Evolutionary conservation across 2,888 invertebrate species (phyloP).

Genomic region (Smittia sp.): DNA sequence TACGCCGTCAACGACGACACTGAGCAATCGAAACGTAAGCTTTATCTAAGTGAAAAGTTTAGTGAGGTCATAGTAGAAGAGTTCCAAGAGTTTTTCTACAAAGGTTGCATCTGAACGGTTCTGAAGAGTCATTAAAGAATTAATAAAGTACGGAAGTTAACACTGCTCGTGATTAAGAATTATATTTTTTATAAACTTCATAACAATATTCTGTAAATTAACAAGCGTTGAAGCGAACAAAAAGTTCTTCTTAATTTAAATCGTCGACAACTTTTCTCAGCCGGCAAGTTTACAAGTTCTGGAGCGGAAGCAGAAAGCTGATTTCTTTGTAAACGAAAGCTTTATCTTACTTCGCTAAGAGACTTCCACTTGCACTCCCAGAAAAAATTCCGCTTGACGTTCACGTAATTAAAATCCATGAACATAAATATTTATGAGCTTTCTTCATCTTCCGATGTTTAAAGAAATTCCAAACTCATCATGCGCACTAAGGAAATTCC

Average conservation of each 20-base stretch:
- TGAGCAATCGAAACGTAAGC: not conserved
- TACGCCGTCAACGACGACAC: not conserved
- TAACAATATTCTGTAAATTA: conserved; percentile 34
- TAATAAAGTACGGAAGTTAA: not conserved
- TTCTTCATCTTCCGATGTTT: conserved; percentile 16
- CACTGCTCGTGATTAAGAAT: not conserved
- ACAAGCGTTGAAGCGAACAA: conserved; percentile 34
- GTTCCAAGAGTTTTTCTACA: conserved; percentile 34
- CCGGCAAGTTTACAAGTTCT: too few relatives aligned
- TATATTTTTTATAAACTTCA: not conserved
- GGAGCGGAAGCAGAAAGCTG: too few relatives aligned
- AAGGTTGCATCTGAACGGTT: conserved; percentile 35
- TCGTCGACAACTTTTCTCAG: not conserved
- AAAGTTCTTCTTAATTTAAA: conserved; percentile 21
- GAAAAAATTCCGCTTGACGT: not conserved
- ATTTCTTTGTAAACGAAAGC: too few relatives aligned
- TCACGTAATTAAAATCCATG: conserved; percentile 30
- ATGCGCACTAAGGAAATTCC: too few relatives aligned
- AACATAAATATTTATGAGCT: conserved; percentile 28
- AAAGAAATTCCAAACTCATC: not conserved
- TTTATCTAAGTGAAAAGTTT: conserved; percentile 29
- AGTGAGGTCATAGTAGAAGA: conserved; percentile 31
- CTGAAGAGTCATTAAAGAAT: too few relatives aligned
- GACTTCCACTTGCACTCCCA: too few relatives aligned
- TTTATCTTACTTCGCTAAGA: too few relatives aligned